Conservation (phyloP, 1,140 invertebrate genomes). For the Pseudomyrmex cubaensis region DNA sequence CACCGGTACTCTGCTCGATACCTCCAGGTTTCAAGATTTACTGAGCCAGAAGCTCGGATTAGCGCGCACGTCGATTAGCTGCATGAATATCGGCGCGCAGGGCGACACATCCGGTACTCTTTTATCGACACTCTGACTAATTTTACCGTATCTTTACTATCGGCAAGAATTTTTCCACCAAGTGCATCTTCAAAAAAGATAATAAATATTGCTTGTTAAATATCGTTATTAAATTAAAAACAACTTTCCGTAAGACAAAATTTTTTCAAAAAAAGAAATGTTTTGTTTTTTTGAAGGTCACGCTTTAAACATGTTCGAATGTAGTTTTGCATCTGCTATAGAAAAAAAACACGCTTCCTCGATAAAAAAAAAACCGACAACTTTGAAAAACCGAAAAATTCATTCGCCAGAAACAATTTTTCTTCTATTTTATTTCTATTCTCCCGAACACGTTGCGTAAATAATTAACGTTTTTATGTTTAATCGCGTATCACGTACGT, state of each 20-base stretch:
- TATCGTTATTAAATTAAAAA: too few species aligned
- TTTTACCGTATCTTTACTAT: background rate
- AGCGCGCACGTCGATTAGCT: slow-evolving; percentile 86
- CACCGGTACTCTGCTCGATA: slow-evolving; percentile 88
- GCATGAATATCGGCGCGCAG: slow-evolving; percentile 88
- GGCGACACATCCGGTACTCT: slow-evolving; percentile 86
- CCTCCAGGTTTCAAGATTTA: slow-evolving; percentile 87
- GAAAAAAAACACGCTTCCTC: too few species aligned
- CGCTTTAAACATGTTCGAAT: too few species aligned
- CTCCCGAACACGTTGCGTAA: too few species aligned
- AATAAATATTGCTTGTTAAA: background rate
- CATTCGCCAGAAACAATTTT: too few species aligned
- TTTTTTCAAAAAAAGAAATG: too few species aligned
- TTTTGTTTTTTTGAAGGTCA: too few species aligned
- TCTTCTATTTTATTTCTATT: background rate
- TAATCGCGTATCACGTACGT: background rate
- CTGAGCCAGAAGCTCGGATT: slow-evolving; percentile 86
- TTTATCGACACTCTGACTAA: background rate
- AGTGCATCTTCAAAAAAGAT: background rate
- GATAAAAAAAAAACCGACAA: too few species aligned
- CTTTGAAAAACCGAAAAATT: too few species aligned
- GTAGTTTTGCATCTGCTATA: too few species aligned
- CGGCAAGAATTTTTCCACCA: background rate
- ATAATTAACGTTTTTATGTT: too few species aligned
- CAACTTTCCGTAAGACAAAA: too few species aligned